Evolutionary conservation across 2,797 vertebrate genomes (phyloP), one percentile per base, ranked within the genome.

Genomic region (Carduelis carduelis): DNA sequence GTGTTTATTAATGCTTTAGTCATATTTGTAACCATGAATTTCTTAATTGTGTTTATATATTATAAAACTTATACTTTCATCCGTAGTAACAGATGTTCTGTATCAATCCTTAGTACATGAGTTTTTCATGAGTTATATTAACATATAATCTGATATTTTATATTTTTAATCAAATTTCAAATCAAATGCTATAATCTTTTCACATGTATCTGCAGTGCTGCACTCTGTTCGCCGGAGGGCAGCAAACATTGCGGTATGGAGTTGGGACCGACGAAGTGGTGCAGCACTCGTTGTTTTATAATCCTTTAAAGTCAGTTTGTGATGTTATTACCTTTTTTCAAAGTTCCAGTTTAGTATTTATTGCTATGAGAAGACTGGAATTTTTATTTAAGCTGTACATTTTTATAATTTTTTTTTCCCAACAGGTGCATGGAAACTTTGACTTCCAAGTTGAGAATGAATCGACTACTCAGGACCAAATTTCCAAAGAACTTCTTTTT

Each of bases 341-440:
- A 82, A 60, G 39, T 84, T 80, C 19, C 17, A 28, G 7, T 47
- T 61, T 87, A n/a, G 49, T 75, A 63, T n/a, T 50, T 46, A 9
- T 57, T 35, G 22, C 64, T 60, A 11, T 44, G 22, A 69, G 27
- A 53, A 79, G 27, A 82, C 7, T 82, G 27, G 21, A 39, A 4
- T 53, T 83, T 21, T 85, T 79, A 43, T 63, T 87, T n/a, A 89
- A 74, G 21, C 9, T 61, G 1, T 63, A 41, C 6, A 16, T 64
- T 82, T 18, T 81, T 65, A 21, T 61, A 44, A 37, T 83, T 74
- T 72, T 94, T 94, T 93, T 95, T 94, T 92, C 75, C 70, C 47
- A 83, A 92, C 92, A 99, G 99, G 98, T 99, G 35, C 98, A 98
- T 44, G 98, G 98, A 10, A 97, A 98, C 39, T 97, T 99, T 81